Conservation (phyloP, 2,888 invertebrate genomes). For the Dromius quadrimaculatus region DNA sequence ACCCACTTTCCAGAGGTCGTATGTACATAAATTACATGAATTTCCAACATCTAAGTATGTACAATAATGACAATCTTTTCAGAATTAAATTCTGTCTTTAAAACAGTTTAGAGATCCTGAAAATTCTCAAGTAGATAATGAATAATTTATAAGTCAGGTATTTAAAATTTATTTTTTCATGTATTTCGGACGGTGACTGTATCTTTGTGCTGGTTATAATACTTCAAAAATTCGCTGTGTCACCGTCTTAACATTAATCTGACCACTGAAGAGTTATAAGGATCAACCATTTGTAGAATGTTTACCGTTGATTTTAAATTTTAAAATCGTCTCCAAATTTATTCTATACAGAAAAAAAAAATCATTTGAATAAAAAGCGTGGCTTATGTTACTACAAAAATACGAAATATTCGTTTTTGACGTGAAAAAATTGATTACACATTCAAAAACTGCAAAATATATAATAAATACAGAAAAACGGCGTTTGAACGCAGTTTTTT, state of each 20-base stretch:
- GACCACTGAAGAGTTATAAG: slow-evolving; percentile 14
- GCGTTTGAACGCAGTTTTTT: too few relatives aligned
- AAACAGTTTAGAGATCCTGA: too few relatives aligned
- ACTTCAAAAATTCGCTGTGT: slow-evolving; percentile 24
- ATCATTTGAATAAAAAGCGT: too few relatives aligned
- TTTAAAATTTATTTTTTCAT: not conserved
- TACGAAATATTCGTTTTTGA: too few relatives aligned
- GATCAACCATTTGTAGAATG: not conserved
- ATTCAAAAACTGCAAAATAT: too few relatives aligned
- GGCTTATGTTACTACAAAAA: too few relatives aligned
- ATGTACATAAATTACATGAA: slow-evolving; percentile 19
- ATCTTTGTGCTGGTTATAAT: slow-evolving; percentile 6
- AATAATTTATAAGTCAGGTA: not conserved
- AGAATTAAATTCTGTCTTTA: not conserved
- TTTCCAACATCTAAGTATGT: not conserved
- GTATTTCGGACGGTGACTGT: not conserved
- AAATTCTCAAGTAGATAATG: not conserved
- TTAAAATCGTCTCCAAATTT: too few relatives aligned
- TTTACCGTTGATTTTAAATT: too few relatives aligned
- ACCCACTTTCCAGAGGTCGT: slow-evolving; percentile 36
- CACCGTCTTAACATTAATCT: slow-evolving; percentile 26
- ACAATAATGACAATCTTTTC: not conserved
- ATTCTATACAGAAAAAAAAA: too few relatives aligned
- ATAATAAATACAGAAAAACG: too few relatives aligned
- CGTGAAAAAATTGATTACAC: too few relatives aligned